Conservation (phyloP, 2,113 vertebrate species). For the Bos indicus region DNA sequence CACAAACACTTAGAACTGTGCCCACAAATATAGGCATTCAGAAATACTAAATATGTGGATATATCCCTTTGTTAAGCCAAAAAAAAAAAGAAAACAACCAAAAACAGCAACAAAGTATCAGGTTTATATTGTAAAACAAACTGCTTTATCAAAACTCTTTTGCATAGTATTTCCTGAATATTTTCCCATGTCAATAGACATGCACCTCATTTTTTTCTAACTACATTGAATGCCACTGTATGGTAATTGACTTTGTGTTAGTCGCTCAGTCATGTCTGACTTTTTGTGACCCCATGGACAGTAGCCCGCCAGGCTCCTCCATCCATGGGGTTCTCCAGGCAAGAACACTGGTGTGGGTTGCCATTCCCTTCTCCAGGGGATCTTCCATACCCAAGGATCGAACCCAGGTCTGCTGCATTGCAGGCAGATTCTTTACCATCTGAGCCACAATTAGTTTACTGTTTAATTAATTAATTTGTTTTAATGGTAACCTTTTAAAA, state of each 20-base stretch:
- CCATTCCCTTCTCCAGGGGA: background rate
- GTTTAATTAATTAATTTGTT: background rate
- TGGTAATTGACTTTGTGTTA: background rate
- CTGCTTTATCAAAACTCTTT: background rate
- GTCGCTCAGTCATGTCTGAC: background rate
- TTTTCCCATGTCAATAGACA: background rate
- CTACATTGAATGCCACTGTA: background rate
- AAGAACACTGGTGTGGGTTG: background rate
- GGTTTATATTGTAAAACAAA: background rate
- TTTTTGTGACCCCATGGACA: background rate
- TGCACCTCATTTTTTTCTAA: background rate
- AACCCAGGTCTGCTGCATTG: background rate
- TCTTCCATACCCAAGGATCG: background rate
- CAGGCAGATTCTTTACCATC: background rate
- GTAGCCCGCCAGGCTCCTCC: background rate
- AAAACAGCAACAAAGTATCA: background rate
- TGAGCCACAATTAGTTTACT: background rate
- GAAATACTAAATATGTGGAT: background rate
- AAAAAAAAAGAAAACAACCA: background rate
- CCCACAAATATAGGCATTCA: background rate
- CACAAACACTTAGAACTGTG: background rate
- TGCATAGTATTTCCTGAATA: background rate
- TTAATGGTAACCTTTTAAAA: background rate
- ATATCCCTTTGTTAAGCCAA: background rate
- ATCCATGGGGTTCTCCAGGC: background rate